phyloP scores from a whole-genome alignment of 1,140 invertebrate species.

The Drosophila fuyamai region DNA sequence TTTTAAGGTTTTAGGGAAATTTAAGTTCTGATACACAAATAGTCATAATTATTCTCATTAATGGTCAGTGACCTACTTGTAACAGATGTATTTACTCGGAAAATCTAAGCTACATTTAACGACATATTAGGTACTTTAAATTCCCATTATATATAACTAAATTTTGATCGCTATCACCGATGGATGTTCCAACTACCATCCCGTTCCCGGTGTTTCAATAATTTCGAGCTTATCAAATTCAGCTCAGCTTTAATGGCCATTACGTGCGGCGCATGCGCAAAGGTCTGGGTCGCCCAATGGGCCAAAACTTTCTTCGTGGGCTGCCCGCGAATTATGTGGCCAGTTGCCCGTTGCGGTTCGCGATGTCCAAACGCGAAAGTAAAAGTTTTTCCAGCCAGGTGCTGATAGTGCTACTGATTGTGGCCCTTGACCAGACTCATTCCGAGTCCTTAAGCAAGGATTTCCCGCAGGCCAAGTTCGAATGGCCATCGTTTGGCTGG shows the following conservation, averaged over 20 bases:
- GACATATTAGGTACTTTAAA: no score
- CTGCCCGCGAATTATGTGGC: constrained; percentile 15
- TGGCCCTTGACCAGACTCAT: not conserved
- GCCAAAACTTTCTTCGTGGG: constrained; percentile 68
- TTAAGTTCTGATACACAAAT: no score
- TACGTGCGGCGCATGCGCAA: constrained; percentile 64
- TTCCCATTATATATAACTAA: not conserved
- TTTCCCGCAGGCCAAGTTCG: constrained; percentile 30
- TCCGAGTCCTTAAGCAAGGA: not conserved
- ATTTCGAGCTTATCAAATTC: constrained; percentile 57
- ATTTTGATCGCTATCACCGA: not conserved
- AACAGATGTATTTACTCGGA: not conserved
- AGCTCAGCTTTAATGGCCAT: constrained; percentile 62
- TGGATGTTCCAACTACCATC: constrained; percentile 20
- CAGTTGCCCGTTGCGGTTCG: constrained; percentile 53
- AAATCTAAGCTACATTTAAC: no score
- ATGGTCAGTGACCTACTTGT: no score
- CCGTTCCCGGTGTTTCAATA: constrained; percentile 14
- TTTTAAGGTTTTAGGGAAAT: no score
- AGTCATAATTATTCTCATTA: no score
- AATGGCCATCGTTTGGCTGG: constrained; percentile 63
- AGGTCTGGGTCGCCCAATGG: constrained; percentile 23
- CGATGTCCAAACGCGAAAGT: constrained; percentile 60
- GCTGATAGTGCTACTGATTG: constrained; percentile 8
- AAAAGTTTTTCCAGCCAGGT: constrained; percentile 41